Conservation (phyloP, 1,140 invertebrate species). For the Goniozus legneri region DNA sequence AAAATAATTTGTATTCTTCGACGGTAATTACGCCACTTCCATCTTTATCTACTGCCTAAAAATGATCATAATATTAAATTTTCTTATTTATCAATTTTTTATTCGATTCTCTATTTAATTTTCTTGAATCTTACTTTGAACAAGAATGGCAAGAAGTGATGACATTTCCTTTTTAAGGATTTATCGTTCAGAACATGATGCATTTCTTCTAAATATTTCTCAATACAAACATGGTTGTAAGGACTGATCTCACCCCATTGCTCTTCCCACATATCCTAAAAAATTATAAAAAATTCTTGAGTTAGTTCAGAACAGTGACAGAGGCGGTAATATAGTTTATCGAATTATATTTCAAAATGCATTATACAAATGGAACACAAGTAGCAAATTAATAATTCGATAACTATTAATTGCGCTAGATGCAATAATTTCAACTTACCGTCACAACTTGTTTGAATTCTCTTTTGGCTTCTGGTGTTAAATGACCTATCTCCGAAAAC, state of each 20-base stretch:
- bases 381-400: too few species aligned
- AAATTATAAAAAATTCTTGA: too few species aligned
- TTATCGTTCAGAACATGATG: constrained; percentile 75
- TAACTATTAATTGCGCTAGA: not conserved
- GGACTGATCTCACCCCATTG: constrained; percentile 78
- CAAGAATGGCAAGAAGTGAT: constrained; percentile 72
- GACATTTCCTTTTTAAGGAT: constrained; percentile 67
- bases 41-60: constrained; percentile 77
- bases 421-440: constrained; percentile 43
- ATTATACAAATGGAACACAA: too few species aligned
- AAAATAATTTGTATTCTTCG: constrained; percentile 79
- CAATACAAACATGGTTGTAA: constrained; percentile 75
- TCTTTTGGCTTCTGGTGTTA: constrained; percentile 59
- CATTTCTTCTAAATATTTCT: constrained; percentile 78
- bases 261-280: constrained; percentile 73
- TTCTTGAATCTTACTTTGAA: constrained; percentile 63
- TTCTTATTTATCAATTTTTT: too few species aligned
- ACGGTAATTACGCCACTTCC: constrained; percentile 72
- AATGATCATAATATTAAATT: too few species aligned
- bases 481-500: constrained; percentile 70
- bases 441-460: constrained; percentile 67
- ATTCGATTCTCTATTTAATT: constrained; percentile 10
- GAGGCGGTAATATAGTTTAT: not conserved
- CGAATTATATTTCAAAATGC: too few species aligned
- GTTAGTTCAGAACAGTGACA: constrained; percentile 4